Conservation (phyloP, 2,797 vertebrate species). For the Eospalax fontanierii region DNA sequence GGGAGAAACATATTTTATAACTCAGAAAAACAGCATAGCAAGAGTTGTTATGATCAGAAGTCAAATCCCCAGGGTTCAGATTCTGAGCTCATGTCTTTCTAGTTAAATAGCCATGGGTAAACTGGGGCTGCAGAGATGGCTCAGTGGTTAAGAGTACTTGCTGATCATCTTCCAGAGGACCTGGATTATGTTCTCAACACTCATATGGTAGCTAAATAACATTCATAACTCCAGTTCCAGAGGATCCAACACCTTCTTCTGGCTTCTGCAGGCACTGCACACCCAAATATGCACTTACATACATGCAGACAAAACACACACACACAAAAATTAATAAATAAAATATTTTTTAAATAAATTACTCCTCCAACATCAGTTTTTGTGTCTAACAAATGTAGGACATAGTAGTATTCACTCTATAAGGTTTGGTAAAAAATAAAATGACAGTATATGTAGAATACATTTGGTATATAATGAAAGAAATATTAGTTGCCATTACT, state of each 20-base stretch:
- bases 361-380: background rate
- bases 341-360: background rate
- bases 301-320: too few relatives aligned
- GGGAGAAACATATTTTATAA: slow-evolving; percentile 17
- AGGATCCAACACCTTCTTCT: too few relatives aligned
- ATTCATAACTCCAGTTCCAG: too few relatives aligned
- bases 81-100: background rate
- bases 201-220: too few relatives aligned
- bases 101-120: background rate
- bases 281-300: too few relatives aligned
- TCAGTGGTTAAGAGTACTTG: too few relatives aligned
- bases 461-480: slow-evolving; percentile 1
- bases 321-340: too few relatives aligned
- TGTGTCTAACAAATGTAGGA: slow-evolving; percentile 25
- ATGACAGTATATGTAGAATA: slow-evolving; percentile 47
- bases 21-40: background rate
- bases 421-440: slow-evolving; percentile 34
- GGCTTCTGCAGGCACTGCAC: too few relatives aligned
- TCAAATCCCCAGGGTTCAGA: slow-evolving; percentile 25
- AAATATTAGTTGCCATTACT: slow-evolving; percentile 46
- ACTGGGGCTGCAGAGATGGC: too few relatives aligned
- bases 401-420: background rate
- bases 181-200: too few relatives aligned
- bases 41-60: background rate
- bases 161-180: too few relatives aligned